A percentile compares a stretch with the other conserved stretches of the same genome.
phyloP scores from a whole-genome alignment of 2,113 vertebrate species.

The Sorex fumeus region DNA sequence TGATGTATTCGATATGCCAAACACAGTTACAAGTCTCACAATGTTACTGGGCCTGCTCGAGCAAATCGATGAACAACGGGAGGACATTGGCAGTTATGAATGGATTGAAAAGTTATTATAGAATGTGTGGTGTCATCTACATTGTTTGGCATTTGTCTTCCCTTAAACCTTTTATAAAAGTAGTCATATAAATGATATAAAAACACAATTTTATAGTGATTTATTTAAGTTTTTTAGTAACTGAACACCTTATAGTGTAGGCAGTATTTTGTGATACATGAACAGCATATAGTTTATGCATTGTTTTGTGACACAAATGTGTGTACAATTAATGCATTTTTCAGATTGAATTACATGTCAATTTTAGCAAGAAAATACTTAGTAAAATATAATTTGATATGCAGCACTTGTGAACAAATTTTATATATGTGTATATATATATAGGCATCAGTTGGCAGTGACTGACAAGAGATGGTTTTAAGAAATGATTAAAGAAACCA shows the following conservation, averaged over 20 bases:
- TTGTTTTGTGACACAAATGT: not conserved
- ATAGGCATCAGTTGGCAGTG: conserved; percentile 1
- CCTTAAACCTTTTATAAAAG: not conserved
- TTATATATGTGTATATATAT: conserved; percentile 28
- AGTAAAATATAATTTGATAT: conserved; percentile 48
- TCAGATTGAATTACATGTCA: not conserved
- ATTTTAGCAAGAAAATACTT: conserved; percentile 24
- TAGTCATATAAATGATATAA: conserved; percentile 24
- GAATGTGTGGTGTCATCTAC: not conserved
- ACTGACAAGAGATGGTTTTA: conserved; percentile 23
- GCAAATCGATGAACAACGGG: too few relatives aligned
- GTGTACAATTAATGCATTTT: not conserved
- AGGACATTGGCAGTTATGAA: too few relatives aligned
- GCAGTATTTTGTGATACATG: not conserved
- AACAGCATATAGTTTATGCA: not conserved
- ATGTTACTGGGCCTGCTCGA: too few relatives aligned
- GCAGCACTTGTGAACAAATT: conserved; percentile 14
- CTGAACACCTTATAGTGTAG: not conserved
- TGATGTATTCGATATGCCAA: too few relatives aligned
- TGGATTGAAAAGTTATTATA: conserved; percentile 38
- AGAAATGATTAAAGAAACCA: conserved; percentile 45
- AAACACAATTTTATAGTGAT: not conserved
- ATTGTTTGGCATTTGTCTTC: conserved; percentile 29
- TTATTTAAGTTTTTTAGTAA: not conserved
- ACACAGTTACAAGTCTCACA: too few relatives aligned